Conservation (phyloP, 2,888 invertebrate genomes). For the Mythimna loreyi region DNA sequence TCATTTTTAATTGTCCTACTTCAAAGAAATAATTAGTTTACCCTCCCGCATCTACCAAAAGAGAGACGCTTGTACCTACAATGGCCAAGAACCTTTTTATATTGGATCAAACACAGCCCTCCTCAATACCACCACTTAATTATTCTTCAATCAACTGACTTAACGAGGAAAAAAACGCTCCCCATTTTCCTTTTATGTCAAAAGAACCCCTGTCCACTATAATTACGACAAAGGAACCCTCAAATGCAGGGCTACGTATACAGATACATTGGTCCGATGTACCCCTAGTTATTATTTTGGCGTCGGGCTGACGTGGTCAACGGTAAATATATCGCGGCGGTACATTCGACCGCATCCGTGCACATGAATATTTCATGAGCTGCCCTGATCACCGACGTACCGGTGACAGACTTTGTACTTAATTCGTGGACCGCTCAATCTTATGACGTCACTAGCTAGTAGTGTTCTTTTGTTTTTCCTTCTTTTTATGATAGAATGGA, state of each 20-base stretch:
- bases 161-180: conserved; percentile 43
- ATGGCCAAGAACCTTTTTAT: conserved; percentile 16
- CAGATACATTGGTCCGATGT: conserved; percentile 48
- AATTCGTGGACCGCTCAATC: conserved; percentile 77
- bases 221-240: conserved; percentile 56
- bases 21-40: conserved; percentile 18
- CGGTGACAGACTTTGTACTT: conserved; percentile 75
- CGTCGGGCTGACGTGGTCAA: conserved; percentile 73
- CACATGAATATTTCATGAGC: conserved; percentile 85
- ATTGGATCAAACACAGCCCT: conserved; percentile 20
- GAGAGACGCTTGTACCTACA: not conserved
- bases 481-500: conserved; percentile 58
- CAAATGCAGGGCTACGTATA: conserved; percentile 53
- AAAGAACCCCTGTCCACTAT: conserved; percentile 45
- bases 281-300: conserved; percentile 74
- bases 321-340: conserved; percentile 80
- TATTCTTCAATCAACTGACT: conserved; percentile 41
- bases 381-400: conserved; percentile 74
- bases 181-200: conserved; percentile 29
- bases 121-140: conserved; percentile 43
- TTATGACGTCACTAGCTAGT: conserved; percentile 67
- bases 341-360: conserved; percentile 71
- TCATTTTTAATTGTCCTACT: not conserved
- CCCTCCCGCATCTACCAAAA: not conserved
- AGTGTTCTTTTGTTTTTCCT: conserved; percentile 63